Base-by-base conservation (phyloP, 2,113 vertebrate genomes). In the Mormoops blainvillei region DNA sequence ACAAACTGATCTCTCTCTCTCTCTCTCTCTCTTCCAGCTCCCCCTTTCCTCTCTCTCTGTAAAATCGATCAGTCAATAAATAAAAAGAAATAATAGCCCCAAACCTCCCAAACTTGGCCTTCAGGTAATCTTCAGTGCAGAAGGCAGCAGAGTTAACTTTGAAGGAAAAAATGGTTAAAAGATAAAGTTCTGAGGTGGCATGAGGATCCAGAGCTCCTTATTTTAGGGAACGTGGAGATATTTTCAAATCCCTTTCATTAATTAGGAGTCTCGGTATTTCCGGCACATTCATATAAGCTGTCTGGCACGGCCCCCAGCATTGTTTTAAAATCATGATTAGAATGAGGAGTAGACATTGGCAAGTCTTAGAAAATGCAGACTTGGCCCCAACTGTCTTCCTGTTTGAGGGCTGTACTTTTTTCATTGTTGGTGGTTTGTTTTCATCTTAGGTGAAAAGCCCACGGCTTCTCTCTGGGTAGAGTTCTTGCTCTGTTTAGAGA, bases 121-220 rank as follows among this genome's bases (percentile, higher is more conserved):
- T 98, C 96, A 78, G 73, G 95, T 97, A 97, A 97, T 97, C 97
- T 91, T 97, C 87, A 74, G 94, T 94, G 91, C 86, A 95, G 77
- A 96, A 96, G 91, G 95, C 74, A 89, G 94, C 94, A 91, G 89
- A 96, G 91, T 97, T 94, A 96, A 96, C 94, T 96, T 89, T 95
- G 88, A 96, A 96, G 89, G 82, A 56, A 96, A 92, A 78, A 97
- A 95, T 67, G 63, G 95, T 95, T 97, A 96, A 91, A 96, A 94
- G 94, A 95, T 96, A 96, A 97, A 82, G 58, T 45, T 96, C 77
- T 85, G 84, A 94, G 50, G 54, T 67, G 74, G 73, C 6, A 5
- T 19, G n/a, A 96, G 50, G 41, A 56, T 48, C 36, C 3, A 9
- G 45, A 20, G 19, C 56, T 89, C 52, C 41, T 96, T 65, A 58